A percentile compares a stretch with the other conserved stretches of the same genome.
These are phyloP conservation scores for Salvelinus alpinus DNA, from an alignment of 2,113 vertebrate genomes.

Conservation along the genomic window DNA sequence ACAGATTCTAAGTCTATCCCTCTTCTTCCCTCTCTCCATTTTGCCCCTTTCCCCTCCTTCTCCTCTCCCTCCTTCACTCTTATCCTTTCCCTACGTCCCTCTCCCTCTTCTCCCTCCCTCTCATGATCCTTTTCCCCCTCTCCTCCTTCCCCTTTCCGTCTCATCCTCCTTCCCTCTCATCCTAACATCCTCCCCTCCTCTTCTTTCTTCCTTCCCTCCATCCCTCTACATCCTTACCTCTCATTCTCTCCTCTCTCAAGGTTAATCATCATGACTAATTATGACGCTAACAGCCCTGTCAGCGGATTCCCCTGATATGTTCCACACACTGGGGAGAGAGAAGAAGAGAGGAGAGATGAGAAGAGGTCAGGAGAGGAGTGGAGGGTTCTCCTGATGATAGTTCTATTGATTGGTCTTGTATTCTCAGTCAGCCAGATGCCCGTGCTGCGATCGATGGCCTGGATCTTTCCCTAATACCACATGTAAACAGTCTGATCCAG, in stretches of 20 bases:
- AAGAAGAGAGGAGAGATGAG: background rate
- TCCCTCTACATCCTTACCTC: background rate
- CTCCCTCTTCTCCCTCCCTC: background rate
- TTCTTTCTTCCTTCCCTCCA: too few species aligned
- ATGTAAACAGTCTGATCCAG: slow-evolving; percentile 10
- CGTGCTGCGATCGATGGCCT: background rate
- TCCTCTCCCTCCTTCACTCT: background rate
- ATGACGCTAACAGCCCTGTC: background rate
- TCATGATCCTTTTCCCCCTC: background rate
- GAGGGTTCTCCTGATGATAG: background rate
- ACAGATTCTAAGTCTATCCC: background rate
- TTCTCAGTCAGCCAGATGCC: background rate
- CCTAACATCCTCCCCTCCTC: background rate
- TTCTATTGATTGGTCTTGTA: background rate
- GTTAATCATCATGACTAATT: background rate
- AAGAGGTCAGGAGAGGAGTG: background rate
- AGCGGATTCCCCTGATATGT: background rate
- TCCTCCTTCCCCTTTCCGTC: background rate
- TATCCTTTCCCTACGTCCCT: background rate
- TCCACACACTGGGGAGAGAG: background rate
- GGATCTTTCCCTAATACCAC: background rate
- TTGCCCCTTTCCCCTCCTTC: background rate
- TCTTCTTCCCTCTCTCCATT: background rate
- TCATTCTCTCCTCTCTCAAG: background rate
- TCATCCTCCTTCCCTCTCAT: background rate